Conservation (phyloP, 2,888 invertebrate genomes). For the Dione vanillae region DNA sequence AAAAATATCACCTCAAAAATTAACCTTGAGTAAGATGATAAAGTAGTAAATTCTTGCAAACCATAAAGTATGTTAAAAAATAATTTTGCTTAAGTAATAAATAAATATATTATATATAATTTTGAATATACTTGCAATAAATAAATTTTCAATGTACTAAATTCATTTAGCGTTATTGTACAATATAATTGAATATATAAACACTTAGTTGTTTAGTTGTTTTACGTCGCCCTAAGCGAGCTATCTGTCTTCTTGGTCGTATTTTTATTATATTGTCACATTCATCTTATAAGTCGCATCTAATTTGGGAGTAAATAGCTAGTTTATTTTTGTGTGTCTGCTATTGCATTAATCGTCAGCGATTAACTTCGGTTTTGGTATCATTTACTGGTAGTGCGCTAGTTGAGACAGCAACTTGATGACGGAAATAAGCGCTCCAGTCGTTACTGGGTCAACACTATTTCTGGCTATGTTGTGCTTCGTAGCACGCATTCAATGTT, state of each 20-base stretch:
- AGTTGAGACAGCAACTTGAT: slow-evolving; percentile 66
- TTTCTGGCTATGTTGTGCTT: slow-evolving; percentile 77
- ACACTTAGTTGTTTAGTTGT: slow-evolving; percentile 29
- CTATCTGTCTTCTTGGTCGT: slow-evolving; percentile 38
- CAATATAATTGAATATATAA: neutral
- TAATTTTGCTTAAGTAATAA: neutral
- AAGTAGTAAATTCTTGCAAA: too few relatives aligned
- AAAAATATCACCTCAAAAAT: too few relatives aligned
- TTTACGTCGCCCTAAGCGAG: slow-evolving; percentile 28
- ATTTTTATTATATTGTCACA: slow-evolving; percentile 40
- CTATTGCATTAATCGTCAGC: slow-evolving; percentile 46
- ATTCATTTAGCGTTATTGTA: neutral
- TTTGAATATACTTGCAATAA: neutral
- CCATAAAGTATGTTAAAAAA: too few relatives aligned
- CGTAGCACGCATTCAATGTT: slow-evolving; percentile 68
- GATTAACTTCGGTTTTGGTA: slow-evolving; percentile 62
- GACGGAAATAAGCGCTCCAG: slow-evolving; percentile 83
- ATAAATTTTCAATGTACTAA: neutral
- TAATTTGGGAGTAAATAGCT: slow-evolving; percentile 36
- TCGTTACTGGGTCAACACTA: slow-evolving; percentile 82
- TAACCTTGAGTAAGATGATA: too few relatives aligned
- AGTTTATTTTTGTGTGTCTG: slow-evolving; percentile 42
- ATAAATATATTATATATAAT: neutral
- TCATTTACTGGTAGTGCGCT: slow-evolving; percentile 55
- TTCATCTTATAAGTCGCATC: slow-evolving; percentile 42